Evolutionary conservation across 2,888 invertebrate genomes (phyloP), one percentile per base, ranked within the genome.

Genomic region (Epinotia ramella): DNA sequence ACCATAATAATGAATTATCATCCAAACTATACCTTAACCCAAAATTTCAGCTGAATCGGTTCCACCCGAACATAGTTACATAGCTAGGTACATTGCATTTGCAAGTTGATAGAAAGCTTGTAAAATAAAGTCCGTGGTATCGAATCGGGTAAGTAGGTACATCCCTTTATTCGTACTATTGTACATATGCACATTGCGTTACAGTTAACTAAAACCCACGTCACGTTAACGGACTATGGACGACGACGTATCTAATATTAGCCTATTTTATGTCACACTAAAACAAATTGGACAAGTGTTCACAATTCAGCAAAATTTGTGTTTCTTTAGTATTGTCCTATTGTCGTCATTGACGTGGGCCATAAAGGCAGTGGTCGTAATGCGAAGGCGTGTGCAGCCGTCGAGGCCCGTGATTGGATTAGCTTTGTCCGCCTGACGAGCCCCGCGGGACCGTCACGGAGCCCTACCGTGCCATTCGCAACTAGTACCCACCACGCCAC

Each of bases 321-420:
- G 40, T 60, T 66, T 68, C 68, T 73, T 63, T 63, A 62, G 56
- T 67, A 67, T 66, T 49, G 66, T 67, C 60, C 3, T 33, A 67
- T 66, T 49, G 66, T 73, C 60, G 7, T 33, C 62, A 62, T 33
- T 62, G 62, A 28, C 62, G 56, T 53, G 53, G 53, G 57, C 49
- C 44, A 73, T 70, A 77, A 74, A 73, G 76, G 57, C 65, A 79
- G 74, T 79, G 80, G 81, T 79, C 80, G 82, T 81, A 80, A 80
- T 81, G 80, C 78, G 88, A 84, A 89, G 91, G 90, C 89, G 91
- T 89, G 89, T 84, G 85, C 84, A 86, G 83, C 86, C 83, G 83
- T 84, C 86, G 85, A 86, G 85, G 84, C 80, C 86, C 83, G 95
- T 95, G 96, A 96, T 96, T 96, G 96, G 96, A 96, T 96, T 96